phyloP scores from a whole-genome alignment of 2,113 vertebrate species.

The Cichladusa arquata region DNA sequence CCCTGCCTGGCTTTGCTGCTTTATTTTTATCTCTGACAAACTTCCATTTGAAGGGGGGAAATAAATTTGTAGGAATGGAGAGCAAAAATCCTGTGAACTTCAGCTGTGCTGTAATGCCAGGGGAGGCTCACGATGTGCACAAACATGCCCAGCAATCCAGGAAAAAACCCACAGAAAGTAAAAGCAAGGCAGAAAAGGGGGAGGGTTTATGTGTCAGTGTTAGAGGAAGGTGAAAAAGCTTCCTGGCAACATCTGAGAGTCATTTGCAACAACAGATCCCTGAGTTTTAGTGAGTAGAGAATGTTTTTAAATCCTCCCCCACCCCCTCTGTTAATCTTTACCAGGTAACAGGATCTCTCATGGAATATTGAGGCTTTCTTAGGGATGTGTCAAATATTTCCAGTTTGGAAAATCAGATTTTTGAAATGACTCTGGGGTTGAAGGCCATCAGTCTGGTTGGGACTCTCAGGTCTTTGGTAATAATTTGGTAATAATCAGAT shows the following conservation, averaged over 20 bases:
- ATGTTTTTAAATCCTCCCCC: conserved; percentile 26
- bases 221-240: conserved; percentile 26
- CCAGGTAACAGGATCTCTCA: neutral
- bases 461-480: neutral
- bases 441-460: neutral
- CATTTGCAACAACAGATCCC: conserved; percentile 37
- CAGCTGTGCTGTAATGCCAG: neutral
- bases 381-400: neutral
- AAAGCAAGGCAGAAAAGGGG: neutral
- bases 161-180: neutral
- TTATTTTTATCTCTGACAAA: neutral
- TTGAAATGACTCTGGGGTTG: neutral
- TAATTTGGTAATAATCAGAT: neutral
- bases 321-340: neutral
- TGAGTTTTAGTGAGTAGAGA: neutral
- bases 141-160: conserved; percentile 6
- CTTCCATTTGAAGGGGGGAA: neutral
- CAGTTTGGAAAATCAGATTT: neutral
- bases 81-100: neutral
- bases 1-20: neutral
- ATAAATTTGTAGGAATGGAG: neutral
- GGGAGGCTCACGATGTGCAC: neutral
- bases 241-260: conserved; percentile 56
- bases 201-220: neutral
- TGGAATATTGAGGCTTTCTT: neutral